These are phyloP conservation scores for Tenthredo amoena DNA, from an alignment of 2,888 invertebrate genomes.

Conservation along the genomic window DNA sequence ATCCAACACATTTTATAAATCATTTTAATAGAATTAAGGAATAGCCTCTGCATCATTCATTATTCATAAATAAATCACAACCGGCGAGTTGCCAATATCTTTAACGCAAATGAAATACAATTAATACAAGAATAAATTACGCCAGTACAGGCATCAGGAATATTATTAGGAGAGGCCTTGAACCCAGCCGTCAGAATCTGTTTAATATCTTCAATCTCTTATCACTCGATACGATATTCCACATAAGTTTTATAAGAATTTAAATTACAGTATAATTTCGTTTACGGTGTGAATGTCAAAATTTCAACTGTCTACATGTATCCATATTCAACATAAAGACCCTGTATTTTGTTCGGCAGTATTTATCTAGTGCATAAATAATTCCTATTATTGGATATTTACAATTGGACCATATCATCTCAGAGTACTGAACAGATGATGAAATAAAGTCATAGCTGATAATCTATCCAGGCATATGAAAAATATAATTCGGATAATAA, in stretches of 20 bases:
- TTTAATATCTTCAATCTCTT: conserved; percentile 23
- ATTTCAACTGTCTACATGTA: not conserved
- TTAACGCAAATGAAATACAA: conserved; percentile 65
- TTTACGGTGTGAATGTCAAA: not conserved
- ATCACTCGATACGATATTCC: conserved; percentile 29
- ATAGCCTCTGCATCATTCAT: conserved; percentile 48
- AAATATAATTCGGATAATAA: not conserved
- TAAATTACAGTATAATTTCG: not conserved
- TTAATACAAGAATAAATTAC: conserved; percentile 68
- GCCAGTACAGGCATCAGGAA: conserved; percentile 66
- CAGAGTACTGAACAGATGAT: not conserved
- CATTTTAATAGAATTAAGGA: conserved; percentile 40
- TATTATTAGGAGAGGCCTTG: conserved; percentile 63
- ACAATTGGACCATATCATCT: conserved; percentile 10
- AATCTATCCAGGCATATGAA: not conserved
- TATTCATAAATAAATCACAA: conserved; percentile 66
- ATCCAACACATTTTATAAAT: conserved; percentile 4
- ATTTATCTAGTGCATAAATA: conserved; percentile 10
- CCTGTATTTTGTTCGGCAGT: conserved; percentile 37
- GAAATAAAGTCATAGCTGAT: conserved; percentile 8
- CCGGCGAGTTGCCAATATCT: conserved; percentile 69
- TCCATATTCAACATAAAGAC: not conserved
- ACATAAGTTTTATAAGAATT: conserved; percentile 5
- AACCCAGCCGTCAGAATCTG: conserved; percentile 59
- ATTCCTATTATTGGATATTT: conserved; percentile 6